A percentile compares a stretch with the other conserved stretches of the same genome.
These are phyloP conservation scores for Sebastes goodei DNA, from an alignment of 2,797 vertebrate species.

Conservation along the genomic window DNA sequence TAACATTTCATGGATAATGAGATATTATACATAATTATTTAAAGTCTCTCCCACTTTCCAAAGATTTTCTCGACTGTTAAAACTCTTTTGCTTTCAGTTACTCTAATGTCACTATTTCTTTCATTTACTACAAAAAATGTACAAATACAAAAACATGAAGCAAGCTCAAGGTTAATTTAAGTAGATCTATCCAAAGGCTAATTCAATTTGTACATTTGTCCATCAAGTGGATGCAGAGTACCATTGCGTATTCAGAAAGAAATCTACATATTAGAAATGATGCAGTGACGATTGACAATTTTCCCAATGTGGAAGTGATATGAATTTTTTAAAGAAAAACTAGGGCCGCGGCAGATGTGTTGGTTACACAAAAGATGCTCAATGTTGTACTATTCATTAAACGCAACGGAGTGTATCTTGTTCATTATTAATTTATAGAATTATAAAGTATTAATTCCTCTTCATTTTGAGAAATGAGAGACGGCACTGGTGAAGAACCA, in stretches of 20 bases:
- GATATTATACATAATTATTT: background rate
- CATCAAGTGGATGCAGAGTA: background rate
- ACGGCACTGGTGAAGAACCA: background rate
- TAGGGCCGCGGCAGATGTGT: rapidly evolving
- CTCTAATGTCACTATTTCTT: background rate
- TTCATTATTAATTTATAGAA: constrained; percentile 4
- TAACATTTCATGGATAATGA: background rate
- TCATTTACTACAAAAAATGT: background rate
- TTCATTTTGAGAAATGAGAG: background rate
- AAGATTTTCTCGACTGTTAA: background rate
- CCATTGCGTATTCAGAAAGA: background rate
- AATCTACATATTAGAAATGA: background rate
- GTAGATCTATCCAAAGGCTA: background rate
- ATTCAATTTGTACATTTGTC: background rate
- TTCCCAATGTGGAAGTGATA: background rate
- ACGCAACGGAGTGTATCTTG: background rate
- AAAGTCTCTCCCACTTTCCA: background rate
- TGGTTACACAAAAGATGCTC: background rate
- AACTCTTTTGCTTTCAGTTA: background rate
- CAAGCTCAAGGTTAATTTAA: background rate
- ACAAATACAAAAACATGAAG: background rate
- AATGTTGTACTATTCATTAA: background rate
- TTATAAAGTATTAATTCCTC: constrained; percentile 11
- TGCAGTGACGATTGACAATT: background rate
- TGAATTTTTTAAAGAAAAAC: background rate